These are phyloP conservation scores for Heterotilapia buettikoferi DNA, from an alignment of 2,113 vertebrate species.

Conservation along the genomic window DNA sequence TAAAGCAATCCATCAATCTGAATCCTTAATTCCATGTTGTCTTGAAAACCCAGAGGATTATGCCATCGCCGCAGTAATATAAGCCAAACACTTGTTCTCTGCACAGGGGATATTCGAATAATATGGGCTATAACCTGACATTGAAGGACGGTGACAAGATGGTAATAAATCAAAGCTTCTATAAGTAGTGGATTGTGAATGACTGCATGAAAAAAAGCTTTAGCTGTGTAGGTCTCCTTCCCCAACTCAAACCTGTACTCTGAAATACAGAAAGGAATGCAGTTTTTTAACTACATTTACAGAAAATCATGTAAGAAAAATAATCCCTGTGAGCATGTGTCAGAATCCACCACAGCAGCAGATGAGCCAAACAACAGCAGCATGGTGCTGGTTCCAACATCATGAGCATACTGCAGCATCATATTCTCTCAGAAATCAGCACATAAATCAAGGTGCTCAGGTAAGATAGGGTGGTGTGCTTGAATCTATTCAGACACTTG, in stretches of 20 bases:
- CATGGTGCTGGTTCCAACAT: not conserved
- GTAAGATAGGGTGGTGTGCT: not conserved
- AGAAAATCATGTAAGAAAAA: not conserved
- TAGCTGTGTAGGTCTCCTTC: not conserved
- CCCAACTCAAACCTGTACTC: not conserved
- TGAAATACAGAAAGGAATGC: not conserved
- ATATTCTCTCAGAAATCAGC: not conserved
- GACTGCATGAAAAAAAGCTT: not conserved
- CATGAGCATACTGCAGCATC: not conserved
- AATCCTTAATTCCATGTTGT: not conserved
- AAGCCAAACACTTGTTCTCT: not conserved
- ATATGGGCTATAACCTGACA: not conserved
- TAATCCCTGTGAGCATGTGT: not conserved
- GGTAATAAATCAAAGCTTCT: not conserved
- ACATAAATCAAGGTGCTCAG: not conserved
- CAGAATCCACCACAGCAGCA: not conserved
- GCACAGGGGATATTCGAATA: not conserved
- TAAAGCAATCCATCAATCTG: constrained; percentile 21
- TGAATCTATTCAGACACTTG: not conserved
- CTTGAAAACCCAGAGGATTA: not conserved
- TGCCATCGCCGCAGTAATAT: not conserved
- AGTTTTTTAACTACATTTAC: not conserved
- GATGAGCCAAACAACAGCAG: constrained; percentile 6
- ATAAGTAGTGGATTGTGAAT: not conserved
- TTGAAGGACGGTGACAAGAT: not conserved